Evolutionary conservation across 1,140 invertebrate species (phyloP), one percentile per base, ranked within the genome.

Genomic region (Drosophila eugracilis): DNA sequence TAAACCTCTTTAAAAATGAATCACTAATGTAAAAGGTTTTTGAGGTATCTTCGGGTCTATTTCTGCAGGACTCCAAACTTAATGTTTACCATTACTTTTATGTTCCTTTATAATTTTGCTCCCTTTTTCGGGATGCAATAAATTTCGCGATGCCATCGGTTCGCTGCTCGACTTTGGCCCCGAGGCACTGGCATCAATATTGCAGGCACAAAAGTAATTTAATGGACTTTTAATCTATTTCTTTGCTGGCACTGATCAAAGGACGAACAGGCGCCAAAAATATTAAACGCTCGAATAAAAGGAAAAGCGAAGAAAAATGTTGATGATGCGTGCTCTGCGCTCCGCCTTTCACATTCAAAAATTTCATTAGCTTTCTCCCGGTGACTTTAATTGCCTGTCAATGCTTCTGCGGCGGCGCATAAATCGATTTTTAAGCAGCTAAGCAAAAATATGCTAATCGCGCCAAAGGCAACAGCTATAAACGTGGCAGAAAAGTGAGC

Each of bases 171-270:
- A 53, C 42, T 60, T 63, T 60, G 14, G 44, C 71, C 60, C 59
- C 21, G 52, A 36, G 62, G 60, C 66, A 72, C 44, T 79, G 67
- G 41, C 77, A 73, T 80, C 78, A 69, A 86, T 86, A 70, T 85
- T 15, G 41, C 17, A 37, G 62, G 67, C 73, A 66, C 39, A 49
- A 86, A 77, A 60, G 62, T 77, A 77, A 77, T 86, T 86, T 86
- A 66, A 85, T 86, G 83, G 81, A 74, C 83, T 81, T 85, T 85
- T 81, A 85, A 85, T 86, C 81, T 86, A 78, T 88, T 85, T 81
- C 54, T 75, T 81, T 76, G 55, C 52, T 60, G 55, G 26, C 37
- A 24, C 36, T 65, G 77, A 86, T 85, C 81, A 85, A 85, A 85
- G 66, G 28, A 26, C 10, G 44, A 63, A 9, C 47, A 49, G 30